Evolutionary conservation across 2,113 vertebrate genomes (phyloP), one percentile per base, ranked within the genome.

Genomic region (Charadrius vociferus): DNA sequence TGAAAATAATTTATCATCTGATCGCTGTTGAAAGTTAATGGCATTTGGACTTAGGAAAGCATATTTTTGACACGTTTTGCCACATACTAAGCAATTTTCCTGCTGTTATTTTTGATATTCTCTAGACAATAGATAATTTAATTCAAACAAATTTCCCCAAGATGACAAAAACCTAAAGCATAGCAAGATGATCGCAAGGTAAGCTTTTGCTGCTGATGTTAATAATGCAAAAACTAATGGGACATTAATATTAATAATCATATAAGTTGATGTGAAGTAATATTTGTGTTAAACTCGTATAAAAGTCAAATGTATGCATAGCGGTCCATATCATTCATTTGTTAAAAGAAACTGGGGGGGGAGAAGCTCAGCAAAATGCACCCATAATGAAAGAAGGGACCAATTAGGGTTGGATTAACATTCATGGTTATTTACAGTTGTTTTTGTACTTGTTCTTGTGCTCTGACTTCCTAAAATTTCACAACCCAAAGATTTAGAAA

Each of bases 341-440:
- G 93, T 90, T 97, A 97, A 98, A 97, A 97, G 94, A 95, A 95
- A 95, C 34, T 45, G n/a, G 17, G 93, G 21, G 20, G 21, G 14
- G 3, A 1, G 26, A 88, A 97, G 96, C 97, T 97, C 95, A 98
- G 95, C 96, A 99, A 99, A 99, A 99, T 98, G 98, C 98, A 98
- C 98, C 98, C 98, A 98, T 99, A 99, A 98, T 99, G 99, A 98
- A 99, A 99, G 98, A 99, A 99, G 98, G 98, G 98, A 98, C 99
- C 99, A 99, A 99, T 99, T 99, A 99, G 99, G 98, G 98, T 98
- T 99, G 99, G 99, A 99, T 99, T 99, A 99, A 99, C 99, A 99
- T 99, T 99, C 99, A 99, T 99, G 99, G 98, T 99, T 99, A 99
- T 99, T 99, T 99, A 99, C 99, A 99, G 99, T 99, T 99, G 99